Evolutionary conservation across 2,797 vertebrate species (phyloP).

Genomic region (Hapalemur alaotrensis): DNA sequence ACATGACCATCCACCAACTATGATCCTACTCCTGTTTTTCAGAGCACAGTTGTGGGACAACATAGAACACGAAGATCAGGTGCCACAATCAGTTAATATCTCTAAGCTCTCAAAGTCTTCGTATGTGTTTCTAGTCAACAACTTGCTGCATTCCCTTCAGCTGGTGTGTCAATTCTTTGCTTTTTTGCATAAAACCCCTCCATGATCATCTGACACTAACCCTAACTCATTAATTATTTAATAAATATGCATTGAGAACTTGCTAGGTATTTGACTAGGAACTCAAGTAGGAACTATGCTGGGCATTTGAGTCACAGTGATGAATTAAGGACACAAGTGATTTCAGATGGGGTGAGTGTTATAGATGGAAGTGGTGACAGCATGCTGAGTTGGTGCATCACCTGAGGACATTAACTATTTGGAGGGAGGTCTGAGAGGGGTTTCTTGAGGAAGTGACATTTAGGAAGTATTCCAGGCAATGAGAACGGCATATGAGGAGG

Average conservation of each 20-base stretch:
- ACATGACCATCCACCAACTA: not conserved
- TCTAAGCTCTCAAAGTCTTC: not conserved
- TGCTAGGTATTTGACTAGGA: not conserved
- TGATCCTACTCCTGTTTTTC: not conserved
- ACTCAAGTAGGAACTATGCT: not conserved
- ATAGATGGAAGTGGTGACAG: not conserved
- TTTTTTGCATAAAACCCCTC: not conserved
- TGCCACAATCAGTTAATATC: too few species aligned
- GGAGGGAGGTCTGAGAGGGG: not conserved
- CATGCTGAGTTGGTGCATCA: not conserved
- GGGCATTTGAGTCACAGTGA: not conserved
- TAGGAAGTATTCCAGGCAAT: not conserved
- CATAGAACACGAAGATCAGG: not conserved
- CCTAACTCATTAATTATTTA: not conserved
- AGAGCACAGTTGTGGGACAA: not conserved
- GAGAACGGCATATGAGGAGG: not conserved
- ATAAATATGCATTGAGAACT: not conserved
- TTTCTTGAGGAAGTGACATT: not conserved
- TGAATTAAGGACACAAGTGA: not conserved
- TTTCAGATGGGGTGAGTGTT: not conserved
- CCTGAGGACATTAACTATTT: not conserved
- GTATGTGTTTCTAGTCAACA: not conserved
- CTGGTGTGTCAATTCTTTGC: not conserved
- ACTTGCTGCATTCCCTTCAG: not conserved
- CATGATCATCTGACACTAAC: not conserved